Conservation (phyloP, 1,140 invertebrate genomes). For the Drosophila navojoa region DNA sequence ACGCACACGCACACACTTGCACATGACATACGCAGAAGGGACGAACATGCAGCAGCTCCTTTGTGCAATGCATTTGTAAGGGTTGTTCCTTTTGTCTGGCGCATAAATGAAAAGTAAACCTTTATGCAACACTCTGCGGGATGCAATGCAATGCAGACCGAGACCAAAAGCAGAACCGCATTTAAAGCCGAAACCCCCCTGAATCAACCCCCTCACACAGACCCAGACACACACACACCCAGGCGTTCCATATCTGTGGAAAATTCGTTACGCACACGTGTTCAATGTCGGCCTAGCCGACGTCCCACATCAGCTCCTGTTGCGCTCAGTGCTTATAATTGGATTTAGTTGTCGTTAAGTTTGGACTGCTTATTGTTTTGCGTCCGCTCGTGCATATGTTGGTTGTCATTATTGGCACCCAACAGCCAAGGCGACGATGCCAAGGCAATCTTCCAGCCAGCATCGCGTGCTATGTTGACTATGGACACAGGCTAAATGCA, state of each 20-base stretch:
- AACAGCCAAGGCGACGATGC: constrained; percentile 21
- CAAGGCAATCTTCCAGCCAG: constrained; percentile 25
- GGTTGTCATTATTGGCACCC: constrained; percentile 56
- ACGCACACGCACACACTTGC: not conserved
- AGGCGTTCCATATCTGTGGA: constrained; percentile 2
- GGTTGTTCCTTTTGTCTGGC: constrained; percentile 67
- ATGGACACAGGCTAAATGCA: constrained; percentile 18
- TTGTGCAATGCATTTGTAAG: constrained; percentile 62
- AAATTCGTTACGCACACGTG: constrained; percentile 75
- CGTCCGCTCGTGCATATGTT: constrained; percentile 58
- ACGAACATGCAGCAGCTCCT: constrained; percentile 10
- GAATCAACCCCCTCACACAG: constrained; percentile 5
- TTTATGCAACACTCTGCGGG: constrained; percentile 70
- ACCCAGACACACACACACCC: constrained; percentile 4
- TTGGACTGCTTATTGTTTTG: constrained; percentile 65
- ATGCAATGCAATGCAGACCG: constrained; percentile 56
- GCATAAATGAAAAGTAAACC: constrained; percentile 76
- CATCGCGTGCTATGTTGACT: constrained; percentile 36
- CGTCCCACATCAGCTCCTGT: constrained; percentile 45
- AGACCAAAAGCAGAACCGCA: constrained; percentile 29
- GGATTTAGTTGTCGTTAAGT: constrained; percentile 79
- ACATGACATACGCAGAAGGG: not conserved
- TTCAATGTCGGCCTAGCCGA: constrained; percentile 39
- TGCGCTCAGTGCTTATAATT: constrained; percentile 67
- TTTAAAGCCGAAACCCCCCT: constrained; percentile 24